A percentile compares a stretch with the other conserved stretches of the same genome.
These are phyloP conservation scores for Lithophane ornitopus DNA, from an alignment of 2,888 invertebrate genomes.

Conservation along the genomic window DNA sequence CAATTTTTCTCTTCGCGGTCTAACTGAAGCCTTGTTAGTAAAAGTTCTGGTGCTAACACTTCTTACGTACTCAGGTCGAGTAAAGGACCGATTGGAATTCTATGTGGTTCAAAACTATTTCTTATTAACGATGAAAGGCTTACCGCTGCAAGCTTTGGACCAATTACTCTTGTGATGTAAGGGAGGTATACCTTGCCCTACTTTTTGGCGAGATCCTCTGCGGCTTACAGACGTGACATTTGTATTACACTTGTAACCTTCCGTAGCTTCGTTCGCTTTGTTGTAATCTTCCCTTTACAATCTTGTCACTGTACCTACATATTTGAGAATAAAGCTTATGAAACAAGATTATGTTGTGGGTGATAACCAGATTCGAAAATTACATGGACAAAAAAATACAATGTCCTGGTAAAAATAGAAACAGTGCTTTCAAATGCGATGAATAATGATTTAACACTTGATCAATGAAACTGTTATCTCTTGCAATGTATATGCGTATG, in stretches of 20 bases:
- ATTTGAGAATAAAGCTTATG: constrained; percentile 37
- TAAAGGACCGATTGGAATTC: constrained; percentile 28
- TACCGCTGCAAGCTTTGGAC: constrained; percentile 46
- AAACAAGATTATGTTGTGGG: constrained; percentile 11
- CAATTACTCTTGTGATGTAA: constrained; percentile 54
- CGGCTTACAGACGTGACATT: constrained; percentile 57
- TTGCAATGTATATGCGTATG: too few species aligned
- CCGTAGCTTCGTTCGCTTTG: constrained; percentile 23
- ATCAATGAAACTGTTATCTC: background rate
- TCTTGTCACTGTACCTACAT: constrained; percentile 15
- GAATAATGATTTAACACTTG: background rate
- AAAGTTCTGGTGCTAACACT: constrained; percentile 40
- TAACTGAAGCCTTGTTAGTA: constrained; percentile 57
- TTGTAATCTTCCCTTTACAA: constrained; percentile 44
- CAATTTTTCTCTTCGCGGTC: constrained; percentile 52
- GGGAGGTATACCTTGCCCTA: constrained; percentile 49
- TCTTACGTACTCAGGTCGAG: constrained; percentile 10
- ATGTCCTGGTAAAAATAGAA: background rate
- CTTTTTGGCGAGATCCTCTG: constrained; percentile 51
- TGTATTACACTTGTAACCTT: constrained; percentile 56
- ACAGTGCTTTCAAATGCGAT: background rate
- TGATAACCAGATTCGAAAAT: background rate
- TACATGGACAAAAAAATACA: background rate
- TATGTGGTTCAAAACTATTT: constrained; percentile 49
- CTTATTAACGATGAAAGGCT: constrained; percentile 47